Base-by-base conservation (phyloP, 2,888 invertebrate genomes). In the Cistogaster globosa region DNA sequence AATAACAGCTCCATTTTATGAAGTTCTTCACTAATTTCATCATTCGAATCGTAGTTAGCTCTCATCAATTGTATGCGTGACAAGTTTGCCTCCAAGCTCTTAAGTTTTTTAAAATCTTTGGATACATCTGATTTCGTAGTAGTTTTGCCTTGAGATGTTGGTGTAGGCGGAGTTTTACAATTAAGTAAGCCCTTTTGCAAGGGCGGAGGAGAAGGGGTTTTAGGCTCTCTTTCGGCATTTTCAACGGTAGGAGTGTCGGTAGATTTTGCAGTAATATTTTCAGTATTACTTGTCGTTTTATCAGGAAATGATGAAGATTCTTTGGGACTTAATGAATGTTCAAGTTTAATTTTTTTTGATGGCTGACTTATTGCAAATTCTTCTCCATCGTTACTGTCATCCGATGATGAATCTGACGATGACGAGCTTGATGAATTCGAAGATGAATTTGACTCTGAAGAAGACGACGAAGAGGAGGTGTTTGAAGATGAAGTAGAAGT, bases 21-120 rank as follows among this genome's bases (percentile, higher is more conserved):
- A 42, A 92, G 84, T 76, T 91, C 92, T 57, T 91, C 92, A 74
- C 91, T 90, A 2, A 92, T 90, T 84, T 92, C 92, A 86, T 92
- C 92, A 0, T 90, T 91, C 0, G 92, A 90, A 81, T 92, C 92
- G 67, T 90, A 92, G 69, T 91, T 92, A 11, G 91, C 90, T 0
- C 92, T 89, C 92, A 92, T 92, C 89, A 89, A 91, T 85, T 92
- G 92, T 76, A 92, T 92, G 65, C 92, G 90, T 2, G 90, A 89
- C 14, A 92, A 85, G 79, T 92, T 91, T 22, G 90, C 91, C 57
- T 92, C 92, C 0, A 92, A 87, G 42, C 88, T 91, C 72, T 91
- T 91, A 0, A 92, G 88, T 69, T 91, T 91, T 38, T 91, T 91
- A 79, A 92, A 88, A 75, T 92, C 92, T 60, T 88, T 90, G 58